phyloP scores from a whole-genome alignment of 2,113 vertebrate genomes.

The Noctilio leporinus region DNA sequence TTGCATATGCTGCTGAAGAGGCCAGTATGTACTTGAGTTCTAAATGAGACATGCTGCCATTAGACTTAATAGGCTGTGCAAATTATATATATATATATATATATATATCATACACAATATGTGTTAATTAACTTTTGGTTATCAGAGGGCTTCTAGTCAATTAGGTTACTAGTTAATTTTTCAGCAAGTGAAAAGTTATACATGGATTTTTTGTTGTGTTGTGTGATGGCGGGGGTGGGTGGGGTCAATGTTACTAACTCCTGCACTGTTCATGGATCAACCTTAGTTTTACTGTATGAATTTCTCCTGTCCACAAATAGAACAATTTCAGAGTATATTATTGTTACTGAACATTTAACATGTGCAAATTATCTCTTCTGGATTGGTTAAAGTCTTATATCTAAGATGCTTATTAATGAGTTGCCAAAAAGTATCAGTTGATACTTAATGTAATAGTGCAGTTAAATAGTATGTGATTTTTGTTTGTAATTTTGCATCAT shows the following conservation, averaged over 20 bases:
- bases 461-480: neutral
- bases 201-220: neutral
- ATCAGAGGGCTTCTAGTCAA: neutral
- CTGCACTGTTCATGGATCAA: neutral
- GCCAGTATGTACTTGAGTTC: neutral
- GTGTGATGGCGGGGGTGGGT: no score
- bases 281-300: neutral
- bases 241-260: neutral
- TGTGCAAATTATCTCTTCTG: neutral
- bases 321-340: neutral
- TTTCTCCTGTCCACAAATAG: neutral
- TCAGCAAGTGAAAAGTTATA: neutral
- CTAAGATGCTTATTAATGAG: neutral
- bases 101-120: neutral
- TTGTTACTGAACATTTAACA: neutral
- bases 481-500: neutral
- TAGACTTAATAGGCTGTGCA: neutral
- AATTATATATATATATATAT: no score
- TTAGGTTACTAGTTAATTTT: neutral
- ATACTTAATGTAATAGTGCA: neutral
- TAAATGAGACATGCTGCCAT: neutral
- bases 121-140: neutral
- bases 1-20: neutral
- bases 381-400: neutral
- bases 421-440: neutral